Base-by-base conservation (phyloP, 2,113 vertebrate genomes). In the Upupa epops region DNA sequence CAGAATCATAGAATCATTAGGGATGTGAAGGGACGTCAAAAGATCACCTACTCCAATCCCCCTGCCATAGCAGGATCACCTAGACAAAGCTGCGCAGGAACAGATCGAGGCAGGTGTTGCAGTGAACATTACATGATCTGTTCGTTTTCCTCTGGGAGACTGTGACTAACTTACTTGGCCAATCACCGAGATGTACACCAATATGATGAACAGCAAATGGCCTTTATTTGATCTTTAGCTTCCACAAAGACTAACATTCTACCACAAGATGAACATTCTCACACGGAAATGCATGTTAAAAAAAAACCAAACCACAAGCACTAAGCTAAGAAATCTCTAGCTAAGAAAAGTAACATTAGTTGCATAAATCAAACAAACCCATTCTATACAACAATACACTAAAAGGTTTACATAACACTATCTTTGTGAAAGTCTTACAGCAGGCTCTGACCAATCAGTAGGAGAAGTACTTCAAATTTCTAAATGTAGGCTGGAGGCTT, bases 391-490 rank as follows among this genome's bases (percentile, higher is more conserved):
- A 8, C 7, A 78, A 78, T 77, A 3, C 8, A n/a, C 34, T 78
- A 17, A 31, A 25, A 60, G 13, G 6, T 36, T 17, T 65, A 11
- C 17, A 7, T 37, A 40, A 74, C 28, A 24, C 11, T 5, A 6
- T 11, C 15, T 69, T 45, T 34, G 32, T 2, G 32, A 69, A 66
- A 8, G 4, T 49, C 61, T 77, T 40, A 54, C 8, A 34, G 16
- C 13, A 73, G 13, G 4, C 5, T 48, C 52, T 63, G 14, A 51
- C 26, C 77, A 31, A 63, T 7, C 0, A 0, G 15, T 22, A 12
- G 17, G 32, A 13, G 8, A 65, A 85, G 28, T 37, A 36, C 37
- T n/a, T 76, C 48, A 71, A 37, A 80, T 73, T 83, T 51, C 51
- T 55, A 75, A 80, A 63, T 22, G 24, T 9, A 56, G 29, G 26